phyloP scores from a whole-genome alignment of 2,113 vertebrate genomes.

The Otus sunia region DNA sequence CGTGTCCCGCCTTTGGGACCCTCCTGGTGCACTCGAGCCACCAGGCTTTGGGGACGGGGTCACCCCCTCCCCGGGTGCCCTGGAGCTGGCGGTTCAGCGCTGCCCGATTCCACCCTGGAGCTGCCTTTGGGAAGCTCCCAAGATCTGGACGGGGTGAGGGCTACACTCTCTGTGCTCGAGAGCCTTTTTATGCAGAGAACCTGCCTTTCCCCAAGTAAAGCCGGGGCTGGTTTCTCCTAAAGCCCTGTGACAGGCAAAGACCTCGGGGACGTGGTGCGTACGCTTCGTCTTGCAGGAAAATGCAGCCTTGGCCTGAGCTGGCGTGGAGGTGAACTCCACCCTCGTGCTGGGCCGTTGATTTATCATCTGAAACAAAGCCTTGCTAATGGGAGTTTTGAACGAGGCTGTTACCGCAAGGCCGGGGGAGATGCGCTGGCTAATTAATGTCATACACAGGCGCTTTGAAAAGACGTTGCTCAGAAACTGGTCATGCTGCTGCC shows the following conservation, averaged over 20 bases:
- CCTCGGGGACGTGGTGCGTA: background rate
- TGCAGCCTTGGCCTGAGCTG: background rate
- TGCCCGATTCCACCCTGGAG: background rate
- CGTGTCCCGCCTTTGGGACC: background rate
- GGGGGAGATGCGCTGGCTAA: background rate
- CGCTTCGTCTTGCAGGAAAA: background rate
- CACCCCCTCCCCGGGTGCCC: background rate
- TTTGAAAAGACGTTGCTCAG: slow-evolving; percentile 20
- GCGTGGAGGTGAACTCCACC: slow-evolving; percentile 19
- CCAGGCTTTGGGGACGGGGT: background rate
- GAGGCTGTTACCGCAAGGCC: background rate
- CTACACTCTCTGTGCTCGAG: background rate
- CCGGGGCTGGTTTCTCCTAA: background rate
- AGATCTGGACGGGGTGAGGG: fast-evolving
- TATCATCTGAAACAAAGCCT: slow-evolving; percentile 35
- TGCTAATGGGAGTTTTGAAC: background rate
- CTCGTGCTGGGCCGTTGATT: slow-evolving; percentile 3
- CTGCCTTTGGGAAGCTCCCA: background rate
- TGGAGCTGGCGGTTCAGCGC: background rate
- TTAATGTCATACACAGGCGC: slow-evolving; percentile 42
- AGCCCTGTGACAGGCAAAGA: background rate
- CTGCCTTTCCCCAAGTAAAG: background rate
- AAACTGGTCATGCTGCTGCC: slow-evolving; percentile 42
- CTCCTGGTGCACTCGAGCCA: background rate
- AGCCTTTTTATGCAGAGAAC: background rate